Evolutionary conservation across 2,888 invertebrate genomes (phyloP).

Genomic region (Elysia crispata): DNA sequence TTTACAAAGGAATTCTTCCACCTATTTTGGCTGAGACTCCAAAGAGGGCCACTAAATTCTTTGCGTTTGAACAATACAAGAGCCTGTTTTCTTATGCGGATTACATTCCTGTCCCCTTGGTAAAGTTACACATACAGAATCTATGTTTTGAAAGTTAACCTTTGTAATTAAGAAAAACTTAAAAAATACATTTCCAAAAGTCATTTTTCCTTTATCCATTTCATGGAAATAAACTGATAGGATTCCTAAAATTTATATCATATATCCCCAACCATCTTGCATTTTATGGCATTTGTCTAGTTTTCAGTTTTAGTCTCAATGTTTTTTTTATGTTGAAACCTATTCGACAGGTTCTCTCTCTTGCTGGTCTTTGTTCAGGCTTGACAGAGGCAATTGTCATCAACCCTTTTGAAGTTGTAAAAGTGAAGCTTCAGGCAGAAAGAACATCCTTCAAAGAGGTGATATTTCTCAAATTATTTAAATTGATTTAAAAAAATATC

Average conservation of each 20-base stretch:
- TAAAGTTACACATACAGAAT: conserved; percentile 22
- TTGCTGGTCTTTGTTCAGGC: conserved; percentile 93
- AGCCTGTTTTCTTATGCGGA: conserved; percentile 81
- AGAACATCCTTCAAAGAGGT: conserved; percentile 64
- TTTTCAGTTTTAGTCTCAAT: neutral
- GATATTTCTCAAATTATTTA: conserved; percentile 20
- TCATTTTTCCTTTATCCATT: neutral
- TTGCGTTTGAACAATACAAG: conserved; percentile 96
- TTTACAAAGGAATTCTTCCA: conserved; percentile 95
- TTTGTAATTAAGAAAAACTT: too few relatives aligned
- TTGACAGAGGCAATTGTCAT: conserved; percentile 93
- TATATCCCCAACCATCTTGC: conserved; percentile 20
- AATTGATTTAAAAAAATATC: neutral
- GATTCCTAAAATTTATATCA: neutral
- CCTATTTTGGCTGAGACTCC: conserved; percentile 96
- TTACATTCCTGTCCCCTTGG: conserved; percentile 50
- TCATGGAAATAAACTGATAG: neutral
- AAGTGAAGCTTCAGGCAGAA: conserved; percentile 83
- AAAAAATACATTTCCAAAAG: neutral
- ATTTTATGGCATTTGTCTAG: conserved; percentile 52
- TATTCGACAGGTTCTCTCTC: conserved; percentile 44
- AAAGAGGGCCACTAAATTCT: conserved; percentile 95
- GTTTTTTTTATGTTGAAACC: conserved; percentile 83
- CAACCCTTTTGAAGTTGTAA: conserved; percentile 97
- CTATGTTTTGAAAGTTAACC: too few relatives aligned